phyloP scores from a whole-genome alignment of 1,140 invertebrate genomes.

The Patella vulgata region DNA sequence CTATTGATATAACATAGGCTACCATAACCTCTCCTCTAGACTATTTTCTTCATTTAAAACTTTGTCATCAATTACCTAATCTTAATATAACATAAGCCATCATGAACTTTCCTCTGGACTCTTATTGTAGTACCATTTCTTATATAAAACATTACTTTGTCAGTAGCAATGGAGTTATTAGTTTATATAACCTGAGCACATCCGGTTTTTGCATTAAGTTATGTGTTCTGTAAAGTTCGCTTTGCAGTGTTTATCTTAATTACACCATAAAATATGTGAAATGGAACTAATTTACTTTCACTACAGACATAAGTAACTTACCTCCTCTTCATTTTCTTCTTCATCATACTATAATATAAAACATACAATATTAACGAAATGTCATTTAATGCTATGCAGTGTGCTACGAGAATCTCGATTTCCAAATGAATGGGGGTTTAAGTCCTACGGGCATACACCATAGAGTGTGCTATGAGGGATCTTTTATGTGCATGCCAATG shows the following conservation, averaged over 20 bases:
- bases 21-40: not conserved
- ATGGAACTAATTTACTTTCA: too few species aligned
- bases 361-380: conserved; percentile 23
- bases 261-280: too few species aligned
- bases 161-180: too few species aligned
- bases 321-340: conserved; percentile 51
- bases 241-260: too few species aligned
- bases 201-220: too few species aligned
- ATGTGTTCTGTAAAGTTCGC: too few species aligned
- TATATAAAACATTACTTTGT: too few species aligned
- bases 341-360: conserved; percentile 51
- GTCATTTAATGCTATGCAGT: not conserved
- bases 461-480: too few species aligned
- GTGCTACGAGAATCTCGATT: not conserved
- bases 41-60: not conserved
- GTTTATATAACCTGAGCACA: too few species aligned
- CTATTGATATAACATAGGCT: not conserved
- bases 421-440: not conserved
- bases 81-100: not conserved
- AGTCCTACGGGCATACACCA: not conserved
- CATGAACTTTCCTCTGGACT: not conserved
- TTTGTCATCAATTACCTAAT: not conserved
- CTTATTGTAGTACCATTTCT: too few species aligned
- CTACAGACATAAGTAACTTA: too few species aligned
- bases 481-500: too few species aligned